Evolutionary conservation across 2,113 vertebrate species (phyloP), one percentile per base, ranked within the genome.

Genomic region (Nymphicus hollandicus): DNA sequence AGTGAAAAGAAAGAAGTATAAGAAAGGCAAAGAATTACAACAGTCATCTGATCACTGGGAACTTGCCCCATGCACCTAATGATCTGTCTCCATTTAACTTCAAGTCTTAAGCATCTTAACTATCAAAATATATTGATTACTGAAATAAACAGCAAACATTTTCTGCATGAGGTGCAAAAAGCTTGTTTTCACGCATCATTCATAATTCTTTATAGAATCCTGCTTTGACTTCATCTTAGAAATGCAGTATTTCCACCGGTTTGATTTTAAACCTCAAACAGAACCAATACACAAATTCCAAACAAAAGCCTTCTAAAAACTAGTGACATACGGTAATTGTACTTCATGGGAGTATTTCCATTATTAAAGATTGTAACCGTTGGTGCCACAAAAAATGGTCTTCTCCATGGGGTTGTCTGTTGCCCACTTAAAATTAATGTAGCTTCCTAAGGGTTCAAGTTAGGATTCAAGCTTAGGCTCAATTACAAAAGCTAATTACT

Each of bases 1-100:
- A 70, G 28, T 56, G 55, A 83, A 82, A 95, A 77, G 44, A 94
- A 92, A 81, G 78, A 86, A 87, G 82, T 79, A 91, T 88, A 95
- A 86, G 84, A 66, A 85, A 44, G 19, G 65, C 11, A 82, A 70
- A 89, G 43, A 63, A 58, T 16, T n/a, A n/a, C 20, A 72, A 81
- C 46, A 37, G 65, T 37, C 28, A 63, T 81, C 77, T 80, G 63
- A 53, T 69, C 53, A 58, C 2, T 72, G 46, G 88, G 66, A 86
- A 49, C 68, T 52, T 65, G 58, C 78, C 41, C 70, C 22, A 74
- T 17, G 41, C 43, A 69, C 11, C 35, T 43, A 58, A 64, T 29
- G 39, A 17, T 24, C 39, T 64, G 52, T 77, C 85, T 89, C 33
- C 60, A 23, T 50, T 77, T 52, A 81, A 77, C 28, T 69, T 66